A percentile compares a stretch with the other conserved stretches of the same genome.
These are phyloP conservation scores for Mus musculus DNA, from an alignment of 2,113 vertebrate species.

Conservation along the genomic window GRCm39 chr9:27427001-27427500, in stretches of 20 bases:
- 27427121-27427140: neutral
- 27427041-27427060: neutral
- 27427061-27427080: neutral
- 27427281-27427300: neutral
- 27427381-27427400: neutral
- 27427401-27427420: neutral
- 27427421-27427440: neutral
- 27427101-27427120: conserved; percentile 13
- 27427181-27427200: neutral
- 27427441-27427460: no score
- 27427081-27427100: neutral
- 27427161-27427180: neutral
- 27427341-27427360: neutral
- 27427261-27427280: neutral
- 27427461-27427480: neutral
- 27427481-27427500: neutral
- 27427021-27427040: conserved; percentile 16
- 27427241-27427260: neutral
- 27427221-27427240: neutral
- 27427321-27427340: neutral
- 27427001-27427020: conserved; percentile 3
- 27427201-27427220: neutral
- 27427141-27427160: neutral
- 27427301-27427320: neutral
- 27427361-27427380: neutral